Evolutionary conservation across 2,797 vertebrate species (phyloP).

Genomic region (Peromyscus melanophrys): DNA sequence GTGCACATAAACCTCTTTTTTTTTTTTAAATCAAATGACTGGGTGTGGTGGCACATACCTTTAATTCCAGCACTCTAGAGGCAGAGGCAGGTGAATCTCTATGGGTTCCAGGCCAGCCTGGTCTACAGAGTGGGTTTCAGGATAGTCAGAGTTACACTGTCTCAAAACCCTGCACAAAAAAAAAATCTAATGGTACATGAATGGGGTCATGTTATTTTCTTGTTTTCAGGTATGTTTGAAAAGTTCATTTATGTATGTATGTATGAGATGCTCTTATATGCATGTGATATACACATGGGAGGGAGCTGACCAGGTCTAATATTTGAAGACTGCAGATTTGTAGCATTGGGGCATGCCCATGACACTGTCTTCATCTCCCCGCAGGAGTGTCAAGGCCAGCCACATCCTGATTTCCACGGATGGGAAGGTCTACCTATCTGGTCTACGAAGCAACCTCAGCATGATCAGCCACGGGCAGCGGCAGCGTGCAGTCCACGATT

Average conservation of each 20-base stretch:
- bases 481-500: slow-evolving; percentile 96
- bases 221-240: slow-evolving; percentile 6
- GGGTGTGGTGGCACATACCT: not conserved
- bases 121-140: not conserved
- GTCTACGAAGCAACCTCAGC: slow-evolving; percentile 97
- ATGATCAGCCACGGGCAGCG: slow-evolving; percentile 98
- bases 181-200: not conserved
- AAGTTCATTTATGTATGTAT: not conserved
- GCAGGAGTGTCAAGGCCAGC: slow-evolving; percentile 98
- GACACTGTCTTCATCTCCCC: not conserved
- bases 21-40: not conserved
- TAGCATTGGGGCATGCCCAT: not conserved
- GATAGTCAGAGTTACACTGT: not conserved
- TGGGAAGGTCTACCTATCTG: slow-evolving; percentile 97
- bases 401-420: slow-evolving; percentile 97
- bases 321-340: not conserved
- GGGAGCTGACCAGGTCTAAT: not conserved
- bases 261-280: not conserved
- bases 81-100: not conserved
- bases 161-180: not conserved
- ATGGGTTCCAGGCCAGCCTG: not conserved
- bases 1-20: not conserved
- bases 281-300: not conserved
- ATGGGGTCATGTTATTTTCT: not conserved
- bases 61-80: not conserved